Percentiles rank a stretch among this genome's conserved stretches.
Conservation (phyloP, 2,888 invertebrate genomes). For the Cepaea hortensis region DNA sequence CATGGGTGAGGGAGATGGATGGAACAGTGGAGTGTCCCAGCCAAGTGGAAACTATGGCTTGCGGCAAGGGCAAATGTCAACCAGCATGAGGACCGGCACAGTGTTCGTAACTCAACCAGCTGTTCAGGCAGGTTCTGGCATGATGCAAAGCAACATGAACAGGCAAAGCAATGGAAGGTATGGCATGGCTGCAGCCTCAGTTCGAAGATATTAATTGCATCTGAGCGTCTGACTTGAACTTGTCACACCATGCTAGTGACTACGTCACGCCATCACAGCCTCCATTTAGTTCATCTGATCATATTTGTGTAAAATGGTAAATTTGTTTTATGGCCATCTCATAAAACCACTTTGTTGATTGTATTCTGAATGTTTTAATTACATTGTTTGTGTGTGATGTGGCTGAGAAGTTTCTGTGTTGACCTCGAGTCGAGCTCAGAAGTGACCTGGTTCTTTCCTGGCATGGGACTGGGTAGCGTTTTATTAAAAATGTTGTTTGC, state of each 20-base stretch:
- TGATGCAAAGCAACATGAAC: slow-evolving; percentile 43
- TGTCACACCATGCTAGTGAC: background rate
- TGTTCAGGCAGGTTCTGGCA: slow-evolving; percentile 31
- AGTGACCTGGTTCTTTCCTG: too few relatives aligned
- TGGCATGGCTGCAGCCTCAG: slow-evolving; percentile 52
- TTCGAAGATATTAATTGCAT: slow-evolving; percentile 47
- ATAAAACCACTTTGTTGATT: too few relatives aligned
- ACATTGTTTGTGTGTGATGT: too few relatives aligned
- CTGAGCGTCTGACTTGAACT: background rate
- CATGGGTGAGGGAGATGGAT: slow-evolving; percentile 53
- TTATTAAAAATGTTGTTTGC: too few relatives aligned
- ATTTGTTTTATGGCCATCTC: too few relatives aligned
- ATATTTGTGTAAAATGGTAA: background rate
- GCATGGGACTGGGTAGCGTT: too few relatives aligned
- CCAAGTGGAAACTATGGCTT: slow-evolving; percentile 37
- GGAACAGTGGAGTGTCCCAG: slow-evolving; percentile 44
- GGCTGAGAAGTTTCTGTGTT: too few relatives aligned
- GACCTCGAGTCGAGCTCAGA: too few relatives aligned
- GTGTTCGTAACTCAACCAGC: slow-evolving; percentile 43
- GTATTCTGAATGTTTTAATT: too few relatives aligned
- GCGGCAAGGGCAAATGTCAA: slow-evolving; percentile 43
- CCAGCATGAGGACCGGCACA: slow-evolving; percentile 37
- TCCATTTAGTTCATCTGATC: background rate
- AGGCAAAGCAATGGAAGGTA: slow-evolving; percentile 48
- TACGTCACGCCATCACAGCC: background rate